Base-by-base conservation (phyloP, 1,140 invertebrate genomes). In the Philopotamus ludificatus region DNA sequence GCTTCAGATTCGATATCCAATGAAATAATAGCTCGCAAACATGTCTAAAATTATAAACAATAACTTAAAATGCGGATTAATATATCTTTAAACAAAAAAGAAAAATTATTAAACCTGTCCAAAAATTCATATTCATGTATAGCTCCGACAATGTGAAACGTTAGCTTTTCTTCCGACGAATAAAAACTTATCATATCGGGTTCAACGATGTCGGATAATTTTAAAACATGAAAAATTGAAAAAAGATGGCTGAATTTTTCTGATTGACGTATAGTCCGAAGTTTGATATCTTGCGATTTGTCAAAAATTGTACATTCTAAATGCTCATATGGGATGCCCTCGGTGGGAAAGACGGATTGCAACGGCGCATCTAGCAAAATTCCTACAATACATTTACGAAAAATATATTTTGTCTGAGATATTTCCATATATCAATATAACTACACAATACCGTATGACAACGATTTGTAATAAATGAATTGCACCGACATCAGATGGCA, bases 61-160 rank as follows among this genome's bases (percentile, higher is more conserved):
- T n/a, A 25, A n/a, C n/a, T n/a, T n/a, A n/a, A n/a, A n/a, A n/a
- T n/a, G n/a, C n/a, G n/a, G n/a, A n/a, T n/a, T n/a, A n/a, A n/a
- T n/a, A n/a, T n/a, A n/a, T n/a, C n/a, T n/a, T n/a, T n/a, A n/a
- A n/a, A n/a, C n/a, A n/a, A n/a, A n/a, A n/a, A n/a, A n/a, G n/a
- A n/a, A n/a, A n/a, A n/a, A n/a, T n/a, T n/a, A n/a, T n/a, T n/a
- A 54, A 54, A 66, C 74, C 74, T 74, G 44, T 70, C 59, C 49
- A 72, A 71, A 54, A 47, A 50, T 7, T 47, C 51, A 70, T 74
- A 74, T 54, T 70, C 64, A 59, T 42, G 54, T 20, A 67, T 66
- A 21, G 72, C 71, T 41, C 74, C 75, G 10, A 75, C 72, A 53
- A 77, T 63, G 65, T 76, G 74, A 25, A 77, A 63, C n/a, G 59